phyloP scores from a whole-genome alignment of 2,797 vertebrate genomes.

The Antennarius maculatus region DNA sequence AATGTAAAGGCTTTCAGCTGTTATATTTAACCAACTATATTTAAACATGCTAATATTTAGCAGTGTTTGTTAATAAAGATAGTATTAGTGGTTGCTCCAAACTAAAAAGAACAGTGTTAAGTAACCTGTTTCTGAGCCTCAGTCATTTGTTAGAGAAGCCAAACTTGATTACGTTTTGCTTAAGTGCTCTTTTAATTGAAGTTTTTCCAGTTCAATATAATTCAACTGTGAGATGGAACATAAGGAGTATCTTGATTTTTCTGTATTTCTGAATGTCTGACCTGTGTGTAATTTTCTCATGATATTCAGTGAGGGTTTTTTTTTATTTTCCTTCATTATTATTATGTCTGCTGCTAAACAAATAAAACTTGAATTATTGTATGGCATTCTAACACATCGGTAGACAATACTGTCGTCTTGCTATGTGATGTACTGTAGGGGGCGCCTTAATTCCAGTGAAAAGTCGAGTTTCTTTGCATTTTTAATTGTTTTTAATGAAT shows the following conservation, averaged over 20 bases:
- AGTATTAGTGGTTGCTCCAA: constrained; percentile 19
- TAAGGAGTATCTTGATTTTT: constrained; percentile 7
- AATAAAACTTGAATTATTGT: constrained; percentile 49
- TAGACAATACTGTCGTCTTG: not conserved
- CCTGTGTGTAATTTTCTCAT: constrained; percentile 15
- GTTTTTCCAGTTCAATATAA: constrained; percentile 49
- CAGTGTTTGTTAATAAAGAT: constrained; percentile 12
- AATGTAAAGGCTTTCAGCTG: constrained; percentile 40
- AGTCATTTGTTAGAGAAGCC: constrained; percentile 58
- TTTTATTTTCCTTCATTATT: constrained; percentile 14
- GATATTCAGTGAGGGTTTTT: constrained; percentile 14
- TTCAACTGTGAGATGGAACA: constrained; percentile 23
- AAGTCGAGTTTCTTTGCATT: not conserved
- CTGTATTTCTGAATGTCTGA: constrained; percentile 8
- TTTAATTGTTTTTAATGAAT: constrained; percentile 29
- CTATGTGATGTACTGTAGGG: constrained; percentile 51
- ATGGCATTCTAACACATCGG: not conserved
- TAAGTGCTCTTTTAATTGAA: constrained; percentile 49
- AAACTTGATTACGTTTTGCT: constrained; percentile 53
- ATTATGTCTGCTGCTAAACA: constrained; percentile 32
- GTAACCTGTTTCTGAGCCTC: constrained; percentile 31
- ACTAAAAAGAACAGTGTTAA: not conserved
- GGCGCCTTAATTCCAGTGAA: constrained; percentile 14
- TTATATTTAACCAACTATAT: constrained; percentile 34
- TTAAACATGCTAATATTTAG: constrained; percentile 30